Evolutionary conservation across 2,888 invertebrate species (phyloP).

Genomic region (Acheta domesticus): DNA sequence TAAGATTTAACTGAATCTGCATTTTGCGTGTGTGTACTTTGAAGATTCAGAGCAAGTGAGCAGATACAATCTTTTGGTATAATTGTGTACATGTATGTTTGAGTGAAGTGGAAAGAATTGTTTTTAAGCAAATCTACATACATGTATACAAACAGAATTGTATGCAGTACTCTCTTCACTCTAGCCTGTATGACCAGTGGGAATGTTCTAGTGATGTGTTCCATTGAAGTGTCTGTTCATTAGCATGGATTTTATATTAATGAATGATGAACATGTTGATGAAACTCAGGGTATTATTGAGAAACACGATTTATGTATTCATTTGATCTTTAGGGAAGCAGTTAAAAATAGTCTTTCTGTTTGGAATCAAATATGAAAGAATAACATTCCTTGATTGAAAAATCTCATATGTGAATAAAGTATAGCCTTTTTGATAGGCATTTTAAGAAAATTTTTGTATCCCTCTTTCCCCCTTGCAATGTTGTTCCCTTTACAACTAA

Average conservation of each 20-base stretch:
- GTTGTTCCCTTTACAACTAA: background rate
- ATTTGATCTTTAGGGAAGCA: background rate
- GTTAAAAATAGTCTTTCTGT: background rate
- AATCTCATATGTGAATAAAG: slow-evolving; percentile 1
- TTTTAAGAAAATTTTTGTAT: background rate
- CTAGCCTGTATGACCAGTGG: too few species aligned
- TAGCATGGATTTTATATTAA: background rate
- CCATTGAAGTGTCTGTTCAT: too few species aligned
- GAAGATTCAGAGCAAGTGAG: too few species aligned
- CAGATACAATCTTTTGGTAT: too few species aligned
- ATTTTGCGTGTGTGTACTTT: too few species aligned
- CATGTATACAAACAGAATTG: too few species aligned
- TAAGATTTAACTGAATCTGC: too few species aligned
- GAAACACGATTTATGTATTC: background rate
- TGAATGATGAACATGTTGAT: background rate
- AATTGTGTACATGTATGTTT: too few species aligned
- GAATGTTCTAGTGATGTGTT: too few species aligned
- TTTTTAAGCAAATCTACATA: too few species aligned
- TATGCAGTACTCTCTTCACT: too few species aligned
- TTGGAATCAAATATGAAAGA: slow-evolving; percentile 1
- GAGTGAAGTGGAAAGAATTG: too few species aligned
- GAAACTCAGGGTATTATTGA: background rate
- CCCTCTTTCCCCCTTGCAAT: background rate
- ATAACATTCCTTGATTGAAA: slow-evolving; percentile 5
- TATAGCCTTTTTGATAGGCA: background rate